Base-by-base conservation (phyloP, 2,113 vertebrate species). In the Coregonus clupeaformis region DNA sequence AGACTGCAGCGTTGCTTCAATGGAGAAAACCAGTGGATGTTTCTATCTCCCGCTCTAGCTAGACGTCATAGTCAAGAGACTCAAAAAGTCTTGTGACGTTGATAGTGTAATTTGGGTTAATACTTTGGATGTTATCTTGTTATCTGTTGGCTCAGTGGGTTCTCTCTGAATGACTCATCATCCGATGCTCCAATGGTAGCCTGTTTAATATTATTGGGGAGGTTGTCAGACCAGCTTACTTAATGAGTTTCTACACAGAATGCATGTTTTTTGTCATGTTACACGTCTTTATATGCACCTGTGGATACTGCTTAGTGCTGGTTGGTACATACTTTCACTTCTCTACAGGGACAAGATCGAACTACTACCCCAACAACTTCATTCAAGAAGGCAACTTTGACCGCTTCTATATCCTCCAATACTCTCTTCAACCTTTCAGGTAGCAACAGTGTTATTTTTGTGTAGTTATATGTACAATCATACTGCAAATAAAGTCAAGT, bases 331-430 rank as follows among this genome's bases (percentile, higher is more conserved):
- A 52, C 49, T 18, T 42, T 42, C 36, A n/a, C 7, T 42, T 18
- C 49, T 18, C 49, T 52, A 55, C 82, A 96, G 96, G 59, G 75
- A 77, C 0, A 91, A 96, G 30, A 88, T 95, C 69, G 82, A 93
- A 88, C 25, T 94, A 90, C 82, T 95, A 96, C 78, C 93, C 95
- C 55, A 96, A 96, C 86, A 95, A 92, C 80, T 96, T 97, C 88
- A 96, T 96, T 71, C 94, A 95, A 84, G 86, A 94, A 84, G 94
- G 94, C 0, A 87, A 96, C 78, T 93, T 88, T 0, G 92, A 93
- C 22, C 83, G 92, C 4, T 96, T 95, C 82, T 94, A 94, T 80
- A 90, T 93, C 29, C 95, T 97, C 45, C n/a, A 95, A 94, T 87
- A 95, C 90, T 0, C 93, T 96, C 82, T 97, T 96, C 88, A 95